Base-by-base conservation (phyloP, 2,797 vertebrate genomes). In the Peromyscus melanophrys region DNA sequence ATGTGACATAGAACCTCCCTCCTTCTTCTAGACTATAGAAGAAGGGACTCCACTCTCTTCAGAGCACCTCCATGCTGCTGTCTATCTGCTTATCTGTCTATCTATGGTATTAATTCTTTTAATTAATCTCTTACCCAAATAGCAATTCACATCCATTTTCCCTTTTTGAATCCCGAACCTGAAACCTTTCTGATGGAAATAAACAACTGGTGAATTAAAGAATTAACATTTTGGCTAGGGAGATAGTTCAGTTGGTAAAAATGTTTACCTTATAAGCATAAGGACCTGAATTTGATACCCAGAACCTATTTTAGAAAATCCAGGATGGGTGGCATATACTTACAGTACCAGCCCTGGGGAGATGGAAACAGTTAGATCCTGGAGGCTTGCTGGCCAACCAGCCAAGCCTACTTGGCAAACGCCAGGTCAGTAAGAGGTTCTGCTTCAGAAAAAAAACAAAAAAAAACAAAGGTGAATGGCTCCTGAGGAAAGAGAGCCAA, bases 171-270 rank as follows among this genome's bases (percentile, higher is more conserved):
- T 14, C 49, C 5, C 49, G 49, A 87, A 40, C 16, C 14, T 57
- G n/a, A 73, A 87, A 73, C 25, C 13, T 57, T 40, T 73, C 16
- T 89, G 43, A 71, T 27, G 31, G 71, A 78, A 83, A 31, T 59
- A 81, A 83, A 73, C 49, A 80, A 67, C 76, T 93, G 7, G 57
- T 73, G 23, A 89, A 71, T 86, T 46, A 88, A 87, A 94, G 46
- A 90, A 69, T 27, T 86, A 52, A 69, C 65, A 52, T 37, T n/a
- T 52, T n/a, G 21, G 13, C 29, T 84, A 46, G 10, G 40, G 61
- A 29, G 49, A 37, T 29, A 29, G 23, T 29, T 73, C 49, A 57
- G 16, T 52, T 37, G 49, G 14, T 55, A 73, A 40, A n/a, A 25
- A 9, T 69, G 46, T 14, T 69, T 40, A 27, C 46, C 6, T 37